Percentiles rank a stretch among this genome's conserved stretches.
Conservation (phyloP, 2,888 invertebrate species). For the Caenorhabditis sinica region DNA sequence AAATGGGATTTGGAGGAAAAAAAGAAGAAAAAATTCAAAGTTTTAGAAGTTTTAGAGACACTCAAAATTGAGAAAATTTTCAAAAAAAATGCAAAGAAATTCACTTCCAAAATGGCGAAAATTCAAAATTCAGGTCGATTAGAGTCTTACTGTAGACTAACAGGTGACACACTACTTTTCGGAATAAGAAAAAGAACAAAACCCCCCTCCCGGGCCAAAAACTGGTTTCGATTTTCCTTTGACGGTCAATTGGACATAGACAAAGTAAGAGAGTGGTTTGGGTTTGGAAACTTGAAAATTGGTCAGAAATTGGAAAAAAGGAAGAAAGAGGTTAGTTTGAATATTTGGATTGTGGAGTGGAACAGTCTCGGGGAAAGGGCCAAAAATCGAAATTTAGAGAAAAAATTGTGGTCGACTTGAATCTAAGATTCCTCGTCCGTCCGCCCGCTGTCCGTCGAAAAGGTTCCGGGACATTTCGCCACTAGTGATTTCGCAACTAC, state of each 20-base stretch:
- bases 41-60: not conserved
- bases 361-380: too few species aligned
- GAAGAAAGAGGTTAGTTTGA: not conserved
- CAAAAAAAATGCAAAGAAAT: not conserved
- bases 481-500: too few species aligned
- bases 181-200: not conserved
- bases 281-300: not conserved
- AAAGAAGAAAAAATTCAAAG: not conserved
- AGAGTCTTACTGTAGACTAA: not conserved
- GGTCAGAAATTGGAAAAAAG: not conserved
- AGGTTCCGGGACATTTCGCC: too few species aligned
- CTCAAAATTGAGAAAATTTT: not conserved
- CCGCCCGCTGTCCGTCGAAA: too few species aligned
- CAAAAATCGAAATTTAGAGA: too few species aligned
- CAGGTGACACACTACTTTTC: conserved; percentile 50
- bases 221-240: conserved; percentile 45
- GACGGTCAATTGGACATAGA: conserved; percentile 56
- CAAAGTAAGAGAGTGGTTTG: conserved; percentile 21
- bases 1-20: not conserved
- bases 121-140: conserved; percentile 51
- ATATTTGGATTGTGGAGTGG: not conserved
- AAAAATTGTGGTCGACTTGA: too few species aligned
- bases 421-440: too few species aligned
- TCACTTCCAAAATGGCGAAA: too few species aligned
- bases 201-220: not conserved